Base-by-base conservation (phyloP, 2,888 invertebrate species). In the Lagria hirta region DNA sequence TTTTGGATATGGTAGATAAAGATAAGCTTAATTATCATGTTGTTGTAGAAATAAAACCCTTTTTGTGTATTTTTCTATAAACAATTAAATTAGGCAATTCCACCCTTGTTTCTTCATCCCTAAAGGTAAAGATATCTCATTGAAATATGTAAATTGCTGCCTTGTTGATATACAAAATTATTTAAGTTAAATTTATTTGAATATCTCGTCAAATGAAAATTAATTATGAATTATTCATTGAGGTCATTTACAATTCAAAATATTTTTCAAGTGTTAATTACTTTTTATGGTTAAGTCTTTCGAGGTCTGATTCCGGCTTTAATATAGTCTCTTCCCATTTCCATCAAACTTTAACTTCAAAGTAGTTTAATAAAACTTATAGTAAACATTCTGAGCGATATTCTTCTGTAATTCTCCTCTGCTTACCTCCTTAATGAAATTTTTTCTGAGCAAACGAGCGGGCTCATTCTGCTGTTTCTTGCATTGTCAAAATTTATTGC, bases 211-310 rank as follows among this genome's bases (percentile, higher is more conserved):
- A 35, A 48, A 48, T 43, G 43, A 43, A 34, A 43, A 48, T 48
- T 48, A 43, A 48, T 35, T 13, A 43, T 48, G 48, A 48, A 43
- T 48, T 24, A 48, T 48, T 43, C 48, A 48, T 43, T 28, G 13
- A 8, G 33, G 44, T 22, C 12, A 48, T 48, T 30, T 48, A 40
- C 48, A 48, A 48, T 48, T 48, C 48, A 48, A 35, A 43, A 29
- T 35, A 36, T 40, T 38, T n/a, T 32, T 34, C 27, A 18, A 48
- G 40, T 48, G 40, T 48, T 48, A 48, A 48, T 48, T 43, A 43
- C 22, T 32, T 47, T 40, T 47, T 23, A 34, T 37, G 43, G 33
- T 30, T 33, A 12, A 12, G 30, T 29, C 33, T 32, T 33, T 38
- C 29, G 29, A 20, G 16, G 18, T 13, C 32, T 27, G 41, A 41